Conservation (phyloP, 2,888 invertebrate species). For the Alloscopus bannaensis region DNA sequence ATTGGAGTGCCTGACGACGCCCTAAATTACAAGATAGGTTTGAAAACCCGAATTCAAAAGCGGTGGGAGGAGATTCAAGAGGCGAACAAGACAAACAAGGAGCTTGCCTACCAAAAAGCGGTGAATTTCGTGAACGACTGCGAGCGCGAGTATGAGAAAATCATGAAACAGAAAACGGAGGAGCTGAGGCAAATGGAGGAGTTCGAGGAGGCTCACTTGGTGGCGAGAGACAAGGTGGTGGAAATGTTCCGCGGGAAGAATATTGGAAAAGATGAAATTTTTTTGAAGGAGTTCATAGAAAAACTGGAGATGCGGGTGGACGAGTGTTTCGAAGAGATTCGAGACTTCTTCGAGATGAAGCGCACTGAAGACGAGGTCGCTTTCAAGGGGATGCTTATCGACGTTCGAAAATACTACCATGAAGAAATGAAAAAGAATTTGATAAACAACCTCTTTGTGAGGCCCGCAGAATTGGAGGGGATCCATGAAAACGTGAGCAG, state of each 20-base stretch:
- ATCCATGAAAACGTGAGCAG: conserved; percentile 5
- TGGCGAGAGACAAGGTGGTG: not conserved
- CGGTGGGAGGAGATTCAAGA: not conserved
- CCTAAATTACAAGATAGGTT: not conserved
- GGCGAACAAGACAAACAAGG: not conserved
- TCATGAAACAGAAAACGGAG: conserved; percentile 18
- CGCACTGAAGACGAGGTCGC: conserved; percentile 1
- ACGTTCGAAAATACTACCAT: conserved; percentile 41
- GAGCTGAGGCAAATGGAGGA: not conserved
- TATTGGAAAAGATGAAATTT: not conserved
- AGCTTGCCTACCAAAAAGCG: not conserved
- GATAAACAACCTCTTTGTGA: conserved; percentile 38
- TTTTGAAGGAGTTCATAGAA: not conserved
- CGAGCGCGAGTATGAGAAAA: not conserved
- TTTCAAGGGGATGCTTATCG: conserved; percentile 7
- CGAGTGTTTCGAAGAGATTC: conserved; percentile 13
- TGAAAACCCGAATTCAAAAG: not conserved
- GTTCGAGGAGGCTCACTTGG: not conserved
- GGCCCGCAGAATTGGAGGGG: conserved; percentile 19
- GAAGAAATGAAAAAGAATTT: conserved; percentile 60
- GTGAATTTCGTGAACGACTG: not conserved
- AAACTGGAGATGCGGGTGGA: not conserved
- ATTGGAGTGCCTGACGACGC: conserved; percentile 10
- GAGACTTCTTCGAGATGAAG: conserved; percentile 22
- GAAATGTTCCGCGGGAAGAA: not conserved